Percentiles rank a stretch among this genome's conserved stretches.
phyloP scores from a whole-genome alignment of 1,140 invertebrate species.

The Tyrophagus putrescentiae region DNA sequence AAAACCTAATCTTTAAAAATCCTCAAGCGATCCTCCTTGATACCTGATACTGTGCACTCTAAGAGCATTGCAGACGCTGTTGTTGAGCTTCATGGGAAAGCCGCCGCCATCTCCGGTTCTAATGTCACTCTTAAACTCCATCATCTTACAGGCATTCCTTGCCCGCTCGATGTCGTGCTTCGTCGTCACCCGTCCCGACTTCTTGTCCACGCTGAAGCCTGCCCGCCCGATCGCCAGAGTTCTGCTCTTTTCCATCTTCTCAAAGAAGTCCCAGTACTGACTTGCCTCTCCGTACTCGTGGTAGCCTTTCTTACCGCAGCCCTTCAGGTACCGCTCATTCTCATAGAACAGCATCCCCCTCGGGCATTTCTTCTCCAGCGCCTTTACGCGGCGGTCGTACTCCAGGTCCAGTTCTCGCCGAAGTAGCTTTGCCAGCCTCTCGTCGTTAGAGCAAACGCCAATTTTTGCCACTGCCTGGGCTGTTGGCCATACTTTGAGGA shows the following conservation, averaged over 20 bases:
- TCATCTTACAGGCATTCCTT: conserved; percentile 71
- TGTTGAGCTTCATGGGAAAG: conserved; percentile 76
- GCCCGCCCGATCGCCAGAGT: conserved; percentile 23
- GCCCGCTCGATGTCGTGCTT: conserved; percentile 79
- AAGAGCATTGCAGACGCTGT: conserved; percentile 57
- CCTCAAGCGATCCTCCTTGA: conserved; percentile 24
- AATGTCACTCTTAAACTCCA: conserved; percentile 51
- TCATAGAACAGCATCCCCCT: conserved; percentile 47
- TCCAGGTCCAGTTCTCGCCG: conserved; percentile 77
- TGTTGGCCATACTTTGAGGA: no score
- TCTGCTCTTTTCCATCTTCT: conserved; percentile 26
- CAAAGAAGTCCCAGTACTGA: conserved; percentile 59
- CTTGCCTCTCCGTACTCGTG: conserved; percentile 35
- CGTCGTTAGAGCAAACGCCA: conserved; percentile 45
- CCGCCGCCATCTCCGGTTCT: conserved; percentile 64
- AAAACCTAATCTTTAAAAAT: conserved; percentile 23
- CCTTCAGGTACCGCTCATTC: conserved; percentile 48
- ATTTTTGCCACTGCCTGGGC: no score
- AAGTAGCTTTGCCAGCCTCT: conserved; percentile 65
- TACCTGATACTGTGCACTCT: conserved; percentile 28
- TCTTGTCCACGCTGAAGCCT: conserved; percentile 33
- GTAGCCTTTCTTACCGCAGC: conserved; percentile 36
- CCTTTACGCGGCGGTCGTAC: conserved; percentile 57
- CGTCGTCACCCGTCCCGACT: conserved; percentile 66
- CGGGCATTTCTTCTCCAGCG: conserved; percentile 55